phyloP scores from a whole-genome alignment of 2,888 invertebrate genomes.

The Augiades crinisus region DNA sequence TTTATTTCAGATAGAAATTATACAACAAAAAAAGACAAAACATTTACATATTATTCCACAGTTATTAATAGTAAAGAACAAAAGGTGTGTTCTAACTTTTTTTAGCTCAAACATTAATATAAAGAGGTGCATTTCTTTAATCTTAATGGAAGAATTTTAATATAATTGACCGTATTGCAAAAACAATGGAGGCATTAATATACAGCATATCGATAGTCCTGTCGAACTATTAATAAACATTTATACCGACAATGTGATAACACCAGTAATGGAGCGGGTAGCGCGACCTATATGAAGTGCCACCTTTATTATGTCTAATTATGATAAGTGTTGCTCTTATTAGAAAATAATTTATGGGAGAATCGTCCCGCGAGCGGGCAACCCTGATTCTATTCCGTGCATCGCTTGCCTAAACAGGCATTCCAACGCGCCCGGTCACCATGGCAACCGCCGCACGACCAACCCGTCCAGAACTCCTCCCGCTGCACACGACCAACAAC shows the following conservation, averaged over 20 bases:
- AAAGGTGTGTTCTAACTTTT: no score
- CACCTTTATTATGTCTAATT: conserved; percentile 25
- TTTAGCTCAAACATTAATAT: no score
- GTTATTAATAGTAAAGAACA: no score
- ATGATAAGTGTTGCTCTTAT: conserved; percentile 28
- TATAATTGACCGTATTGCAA: conserved; percentile 11
- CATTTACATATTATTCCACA: no score
- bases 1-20: no score
- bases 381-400: conserved; percentile 51
- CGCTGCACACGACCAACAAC: conserved; percentile 60
- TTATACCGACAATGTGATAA: conserved; percentile 3
- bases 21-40: no score
- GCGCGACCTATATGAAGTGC: conserved; percentile 11
- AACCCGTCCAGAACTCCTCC: conserved; percentile 49
- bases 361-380: conserved; percentile 60
- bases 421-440: conserved; percentile 77
- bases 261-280: conserved; percentile 1
- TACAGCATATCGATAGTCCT: conserved; percentile 2
- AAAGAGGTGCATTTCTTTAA: no score
- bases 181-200: conserved; percentile 4
- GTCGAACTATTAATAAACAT: conserved; percentile 8
- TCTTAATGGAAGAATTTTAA: conserved; percentile 18
- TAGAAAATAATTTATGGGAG: conserved; percentile 48
- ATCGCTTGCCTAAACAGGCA: conserved; percentile 46
- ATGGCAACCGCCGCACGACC: conserved; percentile 75